Evolutionary conservation across 2,797 vertebrate genomes (phyloP).

Genomic region (Leptatherina wallacei): DNA sequence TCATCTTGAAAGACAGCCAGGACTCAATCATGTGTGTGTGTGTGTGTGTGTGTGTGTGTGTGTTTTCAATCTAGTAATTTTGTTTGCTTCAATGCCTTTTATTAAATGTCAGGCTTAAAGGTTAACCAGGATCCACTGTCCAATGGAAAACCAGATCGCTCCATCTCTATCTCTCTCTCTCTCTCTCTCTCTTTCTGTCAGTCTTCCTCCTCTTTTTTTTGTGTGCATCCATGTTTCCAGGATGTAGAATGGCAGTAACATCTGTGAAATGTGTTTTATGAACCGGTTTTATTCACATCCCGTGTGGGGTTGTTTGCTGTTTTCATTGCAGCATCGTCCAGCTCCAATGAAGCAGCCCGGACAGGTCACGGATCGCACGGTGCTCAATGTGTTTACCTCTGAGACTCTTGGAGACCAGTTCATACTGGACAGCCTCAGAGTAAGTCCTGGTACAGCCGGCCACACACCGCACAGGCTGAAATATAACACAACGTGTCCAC

Average conservation of each 20-base stretch:
- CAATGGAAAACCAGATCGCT: conserved; percentile 46
- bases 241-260: not conserved
- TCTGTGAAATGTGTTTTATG: not conserved
- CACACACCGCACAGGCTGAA: not conserved
- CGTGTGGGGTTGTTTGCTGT: conserved; percentile 14
- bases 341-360: conserved; percentile 82
- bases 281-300: not conserved
- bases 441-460: conserved; percentile 55
- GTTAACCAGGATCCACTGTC: conserved; percentile 51
- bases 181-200: not conserved
- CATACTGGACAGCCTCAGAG: conserved; percentile 88
- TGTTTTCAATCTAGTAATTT: conserved; percentile 44
- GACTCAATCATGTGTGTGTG: conserved; percentile 41
- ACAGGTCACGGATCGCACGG: conserved; percentile 80
- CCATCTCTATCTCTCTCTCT: conserved; percentile 7
- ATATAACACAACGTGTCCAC: not conserved
- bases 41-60: conserved; percentile 18
- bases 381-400: conserved; percentile 88
- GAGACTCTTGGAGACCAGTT: conserved; percentile 74
- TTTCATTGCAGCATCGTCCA: conserved; percentile 74
- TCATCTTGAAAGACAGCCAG: conserved; percentile 69
- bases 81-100: conserved; percentile 58
- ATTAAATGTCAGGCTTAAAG: conserved; percentile 75
- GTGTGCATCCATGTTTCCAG: not conserved
- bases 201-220: not conserved